phyloP scores from a whole-genome alignment of 2,888 invertebrate genomes.

The Mantis religiosa region DNA sequence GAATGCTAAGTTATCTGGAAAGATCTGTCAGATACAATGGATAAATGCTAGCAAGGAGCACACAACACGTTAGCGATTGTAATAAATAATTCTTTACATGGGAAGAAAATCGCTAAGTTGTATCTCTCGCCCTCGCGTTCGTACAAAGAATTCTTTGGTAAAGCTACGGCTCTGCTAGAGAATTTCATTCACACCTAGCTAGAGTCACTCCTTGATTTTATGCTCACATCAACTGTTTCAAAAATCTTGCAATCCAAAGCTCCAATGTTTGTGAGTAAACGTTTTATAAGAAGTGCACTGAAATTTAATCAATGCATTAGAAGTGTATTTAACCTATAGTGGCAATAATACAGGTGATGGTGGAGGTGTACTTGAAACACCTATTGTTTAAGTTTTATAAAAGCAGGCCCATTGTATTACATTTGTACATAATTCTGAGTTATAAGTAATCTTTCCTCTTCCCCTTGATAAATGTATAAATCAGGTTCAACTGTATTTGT shows the following conservation, averaged over 20 bases:
- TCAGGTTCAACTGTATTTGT: no score
- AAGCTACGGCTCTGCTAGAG: not conserved
- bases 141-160: not conserved
- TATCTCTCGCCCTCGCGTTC: not conserved
- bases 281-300: no score
- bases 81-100: not conserved
- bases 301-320: no score
- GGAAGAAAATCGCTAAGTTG: not conserved
- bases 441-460: no score
- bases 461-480: no score
- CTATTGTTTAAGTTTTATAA: no score
- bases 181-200: not conserved
- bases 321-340: no score
- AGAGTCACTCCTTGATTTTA: not conserved
- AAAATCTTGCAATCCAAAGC: not conserved
- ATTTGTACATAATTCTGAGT: no score
- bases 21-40: not conserved
- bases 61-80: not conserved
- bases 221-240: not conserved
- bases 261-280: not conserved
- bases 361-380: no score
- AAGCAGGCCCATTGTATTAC: no score
- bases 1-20: not conserved
- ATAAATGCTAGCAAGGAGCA: not conserved
- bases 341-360: no score